Base-by-base conservation (phyloP, 1,140 invertebrate species). In the Bemisia tabaci region DNA sequence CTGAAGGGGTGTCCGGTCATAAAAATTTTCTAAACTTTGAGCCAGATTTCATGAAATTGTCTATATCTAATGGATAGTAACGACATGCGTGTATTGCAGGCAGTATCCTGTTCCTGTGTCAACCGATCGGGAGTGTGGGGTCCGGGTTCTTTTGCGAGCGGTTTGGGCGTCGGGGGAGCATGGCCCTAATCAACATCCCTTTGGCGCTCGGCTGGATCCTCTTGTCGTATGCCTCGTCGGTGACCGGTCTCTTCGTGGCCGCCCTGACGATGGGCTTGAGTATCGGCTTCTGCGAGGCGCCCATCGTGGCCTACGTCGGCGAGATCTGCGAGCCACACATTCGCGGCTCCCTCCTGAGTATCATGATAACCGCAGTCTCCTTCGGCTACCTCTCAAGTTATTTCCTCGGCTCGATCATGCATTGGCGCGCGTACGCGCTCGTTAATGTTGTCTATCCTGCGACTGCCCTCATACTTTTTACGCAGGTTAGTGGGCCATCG, bases 261-360 rank as follows among this genome's bases (percentile, higher is more conserved):
- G 23, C 63, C 58, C 66, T 68, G 23, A 60, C 70, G 25, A 70
- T 63, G 58, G 70, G 70, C 1, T 48, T 71, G 2, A 78, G 79
- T 22, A 77, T 78, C 25, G 80, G 80, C 0, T 74, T 82, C 12
- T 80, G 81, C 79, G 72, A 73, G 60, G 81, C 80, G 5, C 80
- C 81, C 2, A 80, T 82, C 33, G 77, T 79, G 62, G 78, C 80
- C 1, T 82, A 82, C 66, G 76, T 82, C 2, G 79, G 79, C 9
- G 81, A 82, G 74, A 79, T 82, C 5, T 79, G 78, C 76, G 80
- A 77, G 74, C 72, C 68, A 62, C 26, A 63, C 12, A 62, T 70
- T 1, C 33, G 71, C 22, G 71, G 71, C 12, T 67, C 70, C 1
- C 64, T 72, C 12, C 70, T 67, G 1, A 69, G 69, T 12, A 69